Evolutionary conservation across 2,888 invertebrate genomes (phyloP).

Genomic region (Scaptomyza reducta): DNA sequence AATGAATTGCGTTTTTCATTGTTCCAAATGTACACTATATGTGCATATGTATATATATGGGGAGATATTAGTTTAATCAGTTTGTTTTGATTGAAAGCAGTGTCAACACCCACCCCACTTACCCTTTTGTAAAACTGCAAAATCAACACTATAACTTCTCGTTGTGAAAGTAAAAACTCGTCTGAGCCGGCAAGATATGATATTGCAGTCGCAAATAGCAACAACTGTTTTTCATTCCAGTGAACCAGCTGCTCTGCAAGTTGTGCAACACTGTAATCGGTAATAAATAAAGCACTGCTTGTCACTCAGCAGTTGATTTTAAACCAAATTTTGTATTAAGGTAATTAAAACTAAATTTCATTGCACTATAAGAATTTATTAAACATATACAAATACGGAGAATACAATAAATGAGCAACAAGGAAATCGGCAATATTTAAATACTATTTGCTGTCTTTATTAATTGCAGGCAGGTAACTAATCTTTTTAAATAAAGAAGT

Average conservation of each 20-base stretch:
- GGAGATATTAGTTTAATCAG: constrained; percentile 19
- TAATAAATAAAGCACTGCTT: neutral
- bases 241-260: neutral
- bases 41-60: neutral
- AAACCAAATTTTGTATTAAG: neutral
- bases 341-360: neutral
- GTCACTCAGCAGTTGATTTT: neutral
- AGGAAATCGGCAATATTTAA: too few relatives aligned
- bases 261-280: constrained; percentile 5
- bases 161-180: constrained; percentile 13
- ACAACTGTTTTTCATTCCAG: neutral
- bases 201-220: constrained; percentile 12
- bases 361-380: neutral
- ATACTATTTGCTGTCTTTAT: too few relatives aligned
- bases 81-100: neutral
- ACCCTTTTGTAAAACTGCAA: constrained; percentile 26
- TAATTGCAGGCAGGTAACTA: too few relatives aligned
- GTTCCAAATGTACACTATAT: constrained; percentile 17
- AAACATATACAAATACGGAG: neutral
- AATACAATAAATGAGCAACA: too few relatives aligned
- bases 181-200: constrained; percentile 48
- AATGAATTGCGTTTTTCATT: constrained; percentile 74
- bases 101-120: constrained; percentile 19
- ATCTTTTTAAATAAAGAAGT: neutral
- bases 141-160: constrained; percentile 20